Evolutionary conservation across 53 echinoderm and acorn worm genomes (phyloP).

Genomic region (Astropecten irregularis): DNA sequence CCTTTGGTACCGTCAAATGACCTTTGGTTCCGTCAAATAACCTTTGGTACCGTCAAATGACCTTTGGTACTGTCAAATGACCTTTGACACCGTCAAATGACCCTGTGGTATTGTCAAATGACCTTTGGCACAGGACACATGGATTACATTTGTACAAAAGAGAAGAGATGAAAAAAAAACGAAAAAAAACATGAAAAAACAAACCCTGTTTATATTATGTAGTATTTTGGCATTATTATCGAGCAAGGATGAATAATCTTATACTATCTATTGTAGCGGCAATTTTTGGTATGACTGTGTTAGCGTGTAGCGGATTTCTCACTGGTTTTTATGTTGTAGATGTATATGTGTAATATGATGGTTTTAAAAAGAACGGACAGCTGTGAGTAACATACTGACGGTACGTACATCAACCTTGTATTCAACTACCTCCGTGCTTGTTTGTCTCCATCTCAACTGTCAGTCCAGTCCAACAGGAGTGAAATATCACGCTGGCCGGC

Average conservation of each 20-base stretch:
- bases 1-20: no score
- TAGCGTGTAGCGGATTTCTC: slow-evolving; percentile 17
- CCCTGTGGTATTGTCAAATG: no score
- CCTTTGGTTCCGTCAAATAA: no score
- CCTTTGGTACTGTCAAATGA: no score
- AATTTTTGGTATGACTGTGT: slow-evolving; percentile 46
- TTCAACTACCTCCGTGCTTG: slow-evolving; percentile 15
- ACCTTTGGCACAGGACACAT: no score
- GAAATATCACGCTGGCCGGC: background rate
- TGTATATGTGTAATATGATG: slow-evolving; percentile 1
- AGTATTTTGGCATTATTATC: slow-evolving; percentile 13
- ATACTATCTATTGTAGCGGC: background rate
- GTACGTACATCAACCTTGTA: background rate
- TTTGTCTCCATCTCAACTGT: background rate
- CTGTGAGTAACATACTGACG: background rate
- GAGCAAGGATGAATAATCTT: background rate
- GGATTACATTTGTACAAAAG: slow-evolving; percentile 6
- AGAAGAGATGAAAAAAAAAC: no score
- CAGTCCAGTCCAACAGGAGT: background rate
- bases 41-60: no score
- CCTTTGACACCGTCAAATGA: no score
- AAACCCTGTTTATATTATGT: slow-evolving; percentile 32
- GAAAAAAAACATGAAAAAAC: background rate
- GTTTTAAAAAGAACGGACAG: background rate
- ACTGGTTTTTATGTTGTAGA: slow-evolving; percentile 57